Conservation (phyloP, 92 coral and sea anemone species). For the Palythoa heliodiscus region DNA sequence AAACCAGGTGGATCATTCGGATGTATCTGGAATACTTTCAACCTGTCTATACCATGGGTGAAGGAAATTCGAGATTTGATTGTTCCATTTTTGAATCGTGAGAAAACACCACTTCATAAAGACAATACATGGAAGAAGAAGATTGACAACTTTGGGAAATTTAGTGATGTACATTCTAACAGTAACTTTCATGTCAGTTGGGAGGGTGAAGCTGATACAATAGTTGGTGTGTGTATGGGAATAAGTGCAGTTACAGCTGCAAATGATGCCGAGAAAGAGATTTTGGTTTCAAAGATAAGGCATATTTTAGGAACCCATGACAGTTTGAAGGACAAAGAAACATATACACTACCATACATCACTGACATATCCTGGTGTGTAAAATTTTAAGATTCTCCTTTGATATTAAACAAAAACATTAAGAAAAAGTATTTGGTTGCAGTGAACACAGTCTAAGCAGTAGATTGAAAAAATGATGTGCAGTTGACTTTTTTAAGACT, state of each 20-base stretch:
- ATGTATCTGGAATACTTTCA: slow-evolving; percentile 85
- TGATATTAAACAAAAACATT: too few relatives aligned
- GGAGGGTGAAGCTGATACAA: slow-evolving; percentile 68
- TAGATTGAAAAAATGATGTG: too few relatives aligned
- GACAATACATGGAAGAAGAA: slow-evolving; percentile 67
- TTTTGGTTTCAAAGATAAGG: slow-evolving; percentile 56
- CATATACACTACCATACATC: slow-evolving; percentile 60
- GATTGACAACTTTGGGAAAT: slow-evolving; percentile 55
- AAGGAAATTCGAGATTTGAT: slow-evolving; percentile 67
- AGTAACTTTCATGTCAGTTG: slow-evolving; percentile 29
- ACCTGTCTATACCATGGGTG: slow-evolving; percentile 78
- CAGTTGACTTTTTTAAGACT: too few relatives aligned
- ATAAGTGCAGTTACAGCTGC: slow-evolving; percentile 62
- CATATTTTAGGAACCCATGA: slow-evolving; percentile 68
- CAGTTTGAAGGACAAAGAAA: slow-evolving; percentile 64
- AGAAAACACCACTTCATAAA: slow-evolving; percentile 61
- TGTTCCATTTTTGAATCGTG: slow-evolving; percentile 58
- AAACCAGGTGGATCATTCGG: slow-evolving; percentile 79
- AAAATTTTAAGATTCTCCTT: slow-evolving; percentile 20
- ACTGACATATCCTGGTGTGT: slow-evolving; percentile 82
- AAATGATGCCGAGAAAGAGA: slow-evolving; percentile 55
- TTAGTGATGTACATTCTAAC: slow-evolving; percentile 60
- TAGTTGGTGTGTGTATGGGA: slow-evolving; percentile 53
- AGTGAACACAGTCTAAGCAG: too few relatives aligned
- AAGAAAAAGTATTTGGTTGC: too few relatives aligned